Evolutionary conservation across 2,888 invertebrate genomes (phyloP).

Genomic region (Brenthis ino): DNA sequence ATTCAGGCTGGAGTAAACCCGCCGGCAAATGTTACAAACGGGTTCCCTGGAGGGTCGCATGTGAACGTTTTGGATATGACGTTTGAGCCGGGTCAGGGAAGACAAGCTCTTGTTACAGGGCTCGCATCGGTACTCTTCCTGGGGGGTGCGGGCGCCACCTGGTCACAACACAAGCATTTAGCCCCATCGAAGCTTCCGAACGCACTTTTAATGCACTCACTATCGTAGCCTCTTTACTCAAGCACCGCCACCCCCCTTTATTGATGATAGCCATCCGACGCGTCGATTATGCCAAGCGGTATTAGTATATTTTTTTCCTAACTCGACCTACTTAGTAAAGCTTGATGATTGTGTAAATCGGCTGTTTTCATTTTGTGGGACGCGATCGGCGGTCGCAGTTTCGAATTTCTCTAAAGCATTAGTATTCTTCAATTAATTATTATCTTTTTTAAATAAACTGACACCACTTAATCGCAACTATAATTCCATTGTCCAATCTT

Average conservation of each 20-base stretch:
- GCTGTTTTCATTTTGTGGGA: slow-evolving; percentile 55
- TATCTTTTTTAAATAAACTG: slow-evolving; percentile 61
- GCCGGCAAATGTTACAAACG: slow-evolving; percentile 95
- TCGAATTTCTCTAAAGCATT: slow-evolving; percentile 71
- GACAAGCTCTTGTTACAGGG: slow-evolving; percentile 95
- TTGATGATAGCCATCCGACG: slow-evolving; percentile 71
- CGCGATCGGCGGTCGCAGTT: slow-evolving; percentile 52
- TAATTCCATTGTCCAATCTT: slow-evolving; percentile 75
- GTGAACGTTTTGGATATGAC: slow-evolving; percentile 96
- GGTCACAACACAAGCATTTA: slow-evolving; percentile 83
- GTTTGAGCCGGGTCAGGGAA: slow-evolving; percentile 92
- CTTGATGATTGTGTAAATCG: slow-evolving; percentile 56
- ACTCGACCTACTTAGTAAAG: slow-evolving; percentile 62
- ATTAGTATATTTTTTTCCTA: slow-evolving; percentile 67
- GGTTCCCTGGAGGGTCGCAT: slow-evolving; percentile 95
- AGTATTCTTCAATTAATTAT: slow-evolving; percentile 69
- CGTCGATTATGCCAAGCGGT: slow-evolving; percentile 71
- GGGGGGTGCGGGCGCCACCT: slow-evolving; percentile 89
- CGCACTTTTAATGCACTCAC: slow-evolving; percentile 81
- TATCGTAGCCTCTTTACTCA: slow-evolving; percentile 74
- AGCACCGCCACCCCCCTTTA: slow-evolving; percentile 81
- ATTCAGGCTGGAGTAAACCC: slow-evolving; percentile 95
- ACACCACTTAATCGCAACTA: slow-evolving; percentile 72
- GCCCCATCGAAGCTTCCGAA: slow-evolving; percentile 76
- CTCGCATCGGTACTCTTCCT: slow-evolving; percentile 94